phyloP scores from a whole-genome alignment of 2,888 invertebrate genomes.

The Trissoscelio sp. region DNA sequence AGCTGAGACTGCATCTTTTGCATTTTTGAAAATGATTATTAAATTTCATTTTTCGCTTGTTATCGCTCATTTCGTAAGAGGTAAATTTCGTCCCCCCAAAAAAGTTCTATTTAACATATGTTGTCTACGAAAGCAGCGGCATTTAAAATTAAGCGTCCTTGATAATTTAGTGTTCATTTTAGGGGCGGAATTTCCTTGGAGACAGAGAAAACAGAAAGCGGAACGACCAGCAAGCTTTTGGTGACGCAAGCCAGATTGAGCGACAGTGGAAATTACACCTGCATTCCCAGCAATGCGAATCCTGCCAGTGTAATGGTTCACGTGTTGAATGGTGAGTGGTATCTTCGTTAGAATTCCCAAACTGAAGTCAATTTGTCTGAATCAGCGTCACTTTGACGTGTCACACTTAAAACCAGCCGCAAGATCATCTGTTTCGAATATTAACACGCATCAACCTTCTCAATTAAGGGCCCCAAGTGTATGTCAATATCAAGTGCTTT shows the following conservation, averaged over 20 bases:
- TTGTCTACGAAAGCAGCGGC: conserved; percentile 23
- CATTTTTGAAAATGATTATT: neutral
- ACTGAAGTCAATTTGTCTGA: conserved; percentile 60
- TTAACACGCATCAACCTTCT: conserved; percentile 13
- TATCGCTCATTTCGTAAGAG: neutral
- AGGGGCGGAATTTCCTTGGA: conserved; percentile 94
- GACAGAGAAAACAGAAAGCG: conserved; percentile 92
- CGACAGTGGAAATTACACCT: conserved; percentile 96
- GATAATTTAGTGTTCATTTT: conserved; percentile 85
- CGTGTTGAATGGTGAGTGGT: conserved; percentile 82
- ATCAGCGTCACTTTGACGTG: conserved; percentile 55
- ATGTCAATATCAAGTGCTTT: conserved; percentile 1
- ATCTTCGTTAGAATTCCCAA: conserved; percentile 67
- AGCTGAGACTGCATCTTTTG: neutral
- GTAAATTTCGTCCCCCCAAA: conserved; percentile 5
- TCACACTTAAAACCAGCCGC: conserved; percentile 31
- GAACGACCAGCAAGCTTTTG: conserved; percentile 92
- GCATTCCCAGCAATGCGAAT: conserved; percentile 89
- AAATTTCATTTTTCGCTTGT: neutral
- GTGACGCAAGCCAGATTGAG: conserved; percentile 93
- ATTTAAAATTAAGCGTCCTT: conserved; percentile 78
- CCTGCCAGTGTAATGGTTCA: conserved; percentile 82
- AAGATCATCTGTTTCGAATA: conserved; percentile 42
- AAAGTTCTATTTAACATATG: conserved; percentile 47
- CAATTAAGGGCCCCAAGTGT: conserved; percentile 5